These are phyloP conservation scores for Podarcis siculus DNA, from an alignment of 2,797 vertebrate species.

Conservation along the genomic window DNA sequence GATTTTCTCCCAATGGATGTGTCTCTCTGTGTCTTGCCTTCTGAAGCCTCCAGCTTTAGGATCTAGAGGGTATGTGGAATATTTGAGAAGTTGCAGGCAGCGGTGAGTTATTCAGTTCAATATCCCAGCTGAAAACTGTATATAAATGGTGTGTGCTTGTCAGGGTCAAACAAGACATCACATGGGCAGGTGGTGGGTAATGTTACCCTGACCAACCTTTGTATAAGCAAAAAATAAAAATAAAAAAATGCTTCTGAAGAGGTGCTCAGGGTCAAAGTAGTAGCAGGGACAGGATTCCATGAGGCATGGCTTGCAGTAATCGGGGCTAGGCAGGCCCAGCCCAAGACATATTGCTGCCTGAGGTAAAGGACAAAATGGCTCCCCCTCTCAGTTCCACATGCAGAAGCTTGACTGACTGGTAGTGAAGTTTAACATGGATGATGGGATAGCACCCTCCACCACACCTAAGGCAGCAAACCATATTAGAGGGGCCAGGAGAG, in stretches of 20 bases:
- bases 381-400: too few relatives aligned
- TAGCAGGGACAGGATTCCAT: neutral
- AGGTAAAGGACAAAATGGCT: too few relatives aligned
- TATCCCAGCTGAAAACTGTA: neutral
- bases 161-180: too few relatives aligned
- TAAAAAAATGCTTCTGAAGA: neutral
- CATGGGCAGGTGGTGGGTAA: neutral
- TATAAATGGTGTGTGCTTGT: neutral
- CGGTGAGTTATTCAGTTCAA: neutral
- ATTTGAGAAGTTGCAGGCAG: neutral
- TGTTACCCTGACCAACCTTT: neutral
- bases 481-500: too few relatives aligned
- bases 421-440: too few relatives aligned
- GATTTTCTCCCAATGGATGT: neutral
- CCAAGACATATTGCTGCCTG: too few relatives aligned
- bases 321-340: too few relatives aligned
- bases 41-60: constrained; percentile 5
- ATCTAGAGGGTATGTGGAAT: neutral
- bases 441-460: too few relatives aligned
- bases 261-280: neutral
- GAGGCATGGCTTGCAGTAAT: too few relatives aligned
- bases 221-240: neutral
- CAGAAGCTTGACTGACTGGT: too few relatives aligned
- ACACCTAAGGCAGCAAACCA: too few relatives aligned
- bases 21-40: neutral